Base-by-base conservation (phyloP, 2,113 vertebrate species). In the Pseudorasbora parva region DNA sequence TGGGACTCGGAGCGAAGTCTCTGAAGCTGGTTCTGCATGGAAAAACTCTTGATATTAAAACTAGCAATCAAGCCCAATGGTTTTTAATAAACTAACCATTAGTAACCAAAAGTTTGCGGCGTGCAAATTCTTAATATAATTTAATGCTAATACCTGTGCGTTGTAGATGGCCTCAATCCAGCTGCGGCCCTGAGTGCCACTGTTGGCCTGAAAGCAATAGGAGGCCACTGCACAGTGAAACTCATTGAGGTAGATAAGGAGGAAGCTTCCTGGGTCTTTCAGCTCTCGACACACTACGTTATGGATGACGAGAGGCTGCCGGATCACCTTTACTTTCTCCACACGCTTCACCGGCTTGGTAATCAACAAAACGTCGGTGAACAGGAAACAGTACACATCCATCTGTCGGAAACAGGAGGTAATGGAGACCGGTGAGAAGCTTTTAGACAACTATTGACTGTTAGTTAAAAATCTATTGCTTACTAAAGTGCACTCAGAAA, bases 331-430 rank as follows among this genome's bases (percentile, higher is more conserved):
- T 5, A 98, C 95, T 75, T 96, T 96, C 90, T 99, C 97, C 0
- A 95, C 94, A 82, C 96, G 95, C 92, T 98, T 99, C 83, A 96
- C 95, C 0, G 97, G 92, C 84, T 98, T 99, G 77, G 98, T 98
- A 82, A 99, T 96, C 86, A 99, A 93, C 88, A 99, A 93, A 83
- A 97, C 91, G 87, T 99, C 98, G 0, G 97, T 99, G 93, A 99
- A 99, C 75, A 99, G 96, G 91, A 99, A 97, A 86, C 97, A 98
- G 89, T 98, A 96, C 41, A 99, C 97, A 0, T 99, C 98, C 96
- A 98, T 95, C 98, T 98, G 81, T 30, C 14, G 47, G 57, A 15
- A 5, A 60, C 49, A 76, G 30, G 45, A 17, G 79, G 71, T 59
- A 33, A 78, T 43, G n/a, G 60, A 37, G 51, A 71, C 25, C 6